Conservation (phyloP, 2,113 vertebrate species). For the Cichladusa arquata region DNA sequence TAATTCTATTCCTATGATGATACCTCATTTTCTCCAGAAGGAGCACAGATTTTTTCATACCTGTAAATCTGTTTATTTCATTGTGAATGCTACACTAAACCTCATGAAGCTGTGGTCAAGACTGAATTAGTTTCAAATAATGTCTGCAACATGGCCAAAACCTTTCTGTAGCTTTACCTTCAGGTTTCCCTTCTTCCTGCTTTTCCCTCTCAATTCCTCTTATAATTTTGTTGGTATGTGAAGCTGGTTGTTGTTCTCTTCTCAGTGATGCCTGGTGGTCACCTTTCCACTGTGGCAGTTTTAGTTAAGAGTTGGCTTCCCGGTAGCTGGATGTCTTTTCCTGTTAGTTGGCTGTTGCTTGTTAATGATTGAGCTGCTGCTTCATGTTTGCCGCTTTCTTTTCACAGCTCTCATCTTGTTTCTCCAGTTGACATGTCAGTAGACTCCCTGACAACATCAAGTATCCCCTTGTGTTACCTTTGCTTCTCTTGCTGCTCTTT, state of each 20-base stretch:
- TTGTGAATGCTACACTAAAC: no score
- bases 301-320: background rate
- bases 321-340: background rate
- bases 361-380: background rate
- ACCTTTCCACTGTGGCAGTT: background rate
- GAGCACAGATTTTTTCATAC: no score
- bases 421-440: background rate
- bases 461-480: background rate
- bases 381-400: background rate
- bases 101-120: no score
- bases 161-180: no score
- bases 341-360: background rate
- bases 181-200: no score
- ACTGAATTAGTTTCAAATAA: no score
- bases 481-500: background rate
- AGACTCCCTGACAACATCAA: background rate
- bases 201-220: no score
- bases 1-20: no score
- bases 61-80: no score
- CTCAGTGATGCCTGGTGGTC: background rate
- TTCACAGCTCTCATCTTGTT: slow-evolving; percentile 1
- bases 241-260: background rate
- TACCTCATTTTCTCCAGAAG: no score
- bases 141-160: no score
- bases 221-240: no score